Evolutionary conservation across 2,113 vertebrate genomes (phyloP).

Genomic region (Ia io): DNA sequence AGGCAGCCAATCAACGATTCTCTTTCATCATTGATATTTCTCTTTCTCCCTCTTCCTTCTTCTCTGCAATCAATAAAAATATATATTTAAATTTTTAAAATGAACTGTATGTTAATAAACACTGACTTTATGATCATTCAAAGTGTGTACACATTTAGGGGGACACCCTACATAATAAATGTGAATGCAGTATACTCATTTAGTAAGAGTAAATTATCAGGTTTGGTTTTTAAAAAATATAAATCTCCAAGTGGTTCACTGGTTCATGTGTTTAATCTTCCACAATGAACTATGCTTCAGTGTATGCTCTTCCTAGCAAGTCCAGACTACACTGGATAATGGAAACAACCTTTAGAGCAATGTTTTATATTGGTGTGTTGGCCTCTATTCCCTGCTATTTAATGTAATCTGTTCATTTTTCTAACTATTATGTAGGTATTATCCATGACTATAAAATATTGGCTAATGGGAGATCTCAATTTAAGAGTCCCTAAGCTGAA

Average conservation of each 20-base stretch:
- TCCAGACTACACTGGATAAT: background rate
- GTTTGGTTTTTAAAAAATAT: background rate
- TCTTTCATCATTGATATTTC: too few relatives aligned
- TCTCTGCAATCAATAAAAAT: too few relatives aligned
- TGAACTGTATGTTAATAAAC: too few relatives aligned
- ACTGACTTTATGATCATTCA: too few relatives aligned
- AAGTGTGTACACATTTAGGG: too few relatives aligned
- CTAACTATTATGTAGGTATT: background rate
- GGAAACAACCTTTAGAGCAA: fast-evolving
- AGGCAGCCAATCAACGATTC: too few relatives aligned
- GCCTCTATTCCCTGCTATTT: background rate
- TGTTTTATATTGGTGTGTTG: background rate
- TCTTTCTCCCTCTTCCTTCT: too few relatives aligned
- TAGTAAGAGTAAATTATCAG: background rate
- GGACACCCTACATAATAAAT: background rate
- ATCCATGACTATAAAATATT: background rate
- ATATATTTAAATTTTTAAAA: too few relatives aligned
- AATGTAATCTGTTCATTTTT: background rate
- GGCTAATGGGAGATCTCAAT: background rate
- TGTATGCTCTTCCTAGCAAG: background rate
- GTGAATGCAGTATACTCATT: background rate
- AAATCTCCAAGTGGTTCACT: background rate
- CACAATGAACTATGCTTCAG: background rate
- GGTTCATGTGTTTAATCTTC: background rate
- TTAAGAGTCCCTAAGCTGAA: background rate